Conservation (phyloP, 2,113 vertebrate species). For the Microcebus ravelobensis region DNA sequence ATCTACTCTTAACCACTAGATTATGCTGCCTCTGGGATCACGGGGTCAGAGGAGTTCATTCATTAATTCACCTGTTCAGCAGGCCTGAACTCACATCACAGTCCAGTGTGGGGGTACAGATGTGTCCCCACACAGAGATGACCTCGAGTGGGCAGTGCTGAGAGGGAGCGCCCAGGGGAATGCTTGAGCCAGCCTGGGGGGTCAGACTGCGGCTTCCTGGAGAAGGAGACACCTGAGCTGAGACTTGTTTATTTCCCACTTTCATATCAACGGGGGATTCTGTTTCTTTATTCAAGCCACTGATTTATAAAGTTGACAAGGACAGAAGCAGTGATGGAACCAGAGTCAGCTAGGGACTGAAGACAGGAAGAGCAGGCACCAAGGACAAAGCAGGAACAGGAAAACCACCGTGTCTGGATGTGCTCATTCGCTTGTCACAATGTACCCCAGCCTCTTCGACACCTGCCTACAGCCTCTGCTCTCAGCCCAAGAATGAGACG, state of each 20-base stretch:
- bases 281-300: slow-evolving; percentile 13
- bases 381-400: not conserved
- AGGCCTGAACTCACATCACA: not conserved
- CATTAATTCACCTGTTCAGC: not conserved
- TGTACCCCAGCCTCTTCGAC: not conserved
- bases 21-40: not conserved
- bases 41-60: too few relatives aligned
- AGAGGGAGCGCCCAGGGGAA: not conserved
- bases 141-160: not conserved
- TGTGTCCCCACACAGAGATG: fast-evolving
- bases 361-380: not conserved
- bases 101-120: not conserved
- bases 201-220: not conserved
- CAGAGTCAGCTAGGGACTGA: not conserved
- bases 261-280: not conserved
- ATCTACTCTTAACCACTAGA: not conserved
- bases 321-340: not conserved
- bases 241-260: not conserved
- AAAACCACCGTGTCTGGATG: not conserved
- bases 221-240: not conserved
- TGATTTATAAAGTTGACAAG: not conserved
- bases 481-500: fast-evolving
- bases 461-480: not conserved
- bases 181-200: not conserved
- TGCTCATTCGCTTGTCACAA: not conserved